Percentiles rank a stretch among this genome's conserved stretches.
phyloP scores from a whole-genome alignment of 2,888 invertebrate genomes.

The Philereme vetulata region DNA sequence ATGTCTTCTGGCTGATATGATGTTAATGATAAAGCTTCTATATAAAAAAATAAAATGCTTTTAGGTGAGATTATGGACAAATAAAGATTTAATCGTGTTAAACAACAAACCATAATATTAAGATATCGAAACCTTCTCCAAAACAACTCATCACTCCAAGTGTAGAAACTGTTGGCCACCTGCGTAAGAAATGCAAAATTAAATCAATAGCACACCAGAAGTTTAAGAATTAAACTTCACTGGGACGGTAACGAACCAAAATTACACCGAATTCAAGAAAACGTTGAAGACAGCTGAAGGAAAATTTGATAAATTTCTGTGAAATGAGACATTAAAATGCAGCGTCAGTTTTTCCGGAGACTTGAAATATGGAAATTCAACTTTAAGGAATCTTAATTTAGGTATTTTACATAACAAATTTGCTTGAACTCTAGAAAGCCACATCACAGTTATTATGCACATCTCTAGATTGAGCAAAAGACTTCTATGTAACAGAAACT shows the following conservation, averaged over 20 bases:
- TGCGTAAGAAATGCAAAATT: constrained; percentile 61
- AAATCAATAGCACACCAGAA: constrained; percentile 58
- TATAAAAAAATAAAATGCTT: no score
- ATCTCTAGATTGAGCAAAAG: no score
- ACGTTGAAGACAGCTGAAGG: background rate
- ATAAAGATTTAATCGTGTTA: no score
- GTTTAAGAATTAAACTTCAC: constrained; percentile 49
- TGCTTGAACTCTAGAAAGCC: no score
- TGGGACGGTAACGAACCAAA: constrained; percentile 10
- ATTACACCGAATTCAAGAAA: constrained; percentile 1
- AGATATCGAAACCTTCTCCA: background rate
- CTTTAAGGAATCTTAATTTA: no score
- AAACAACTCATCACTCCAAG: background rate
- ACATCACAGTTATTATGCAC: no score
- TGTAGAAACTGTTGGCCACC: constrained; percentile 42
- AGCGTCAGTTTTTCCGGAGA: constrained; percentile 1
- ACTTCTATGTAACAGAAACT: no score
- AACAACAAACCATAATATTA: no score
- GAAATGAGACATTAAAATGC: constrained; percentile 3
- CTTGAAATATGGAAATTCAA: background rate
- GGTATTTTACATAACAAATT: background rate
- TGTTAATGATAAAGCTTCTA: no score
- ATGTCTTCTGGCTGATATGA: no score
- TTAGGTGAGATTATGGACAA: no score
- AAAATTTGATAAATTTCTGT: background rate